phyloP scores from a whole-genome alignment of 2,888 invertebrate species.

The Epiblema foenella region DNA sequence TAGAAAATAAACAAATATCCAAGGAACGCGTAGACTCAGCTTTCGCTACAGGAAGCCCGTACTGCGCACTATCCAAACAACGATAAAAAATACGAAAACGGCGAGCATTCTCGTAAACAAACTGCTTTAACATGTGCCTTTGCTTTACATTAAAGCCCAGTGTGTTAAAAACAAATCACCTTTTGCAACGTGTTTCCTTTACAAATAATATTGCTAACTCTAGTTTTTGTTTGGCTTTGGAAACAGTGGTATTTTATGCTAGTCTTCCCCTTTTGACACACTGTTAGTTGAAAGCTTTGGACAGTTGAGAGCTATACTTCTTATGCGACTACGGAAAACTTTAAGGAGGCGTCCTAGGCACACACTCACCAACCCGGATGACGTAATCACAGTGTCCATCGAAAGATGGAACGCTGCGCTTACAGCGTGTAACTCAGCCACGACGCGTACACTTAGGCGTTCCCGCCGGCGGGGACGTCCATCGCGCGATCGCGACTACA shows the following conservation, averaged over 20 bases:
- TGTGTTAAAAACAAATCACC: constrained; percentile 33
- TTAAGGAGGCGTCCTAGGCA: too few relatives aligned
- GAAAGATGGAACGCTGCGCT: too few relatives aligned
- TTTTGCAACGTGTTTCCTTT: constrained; percentile 2
- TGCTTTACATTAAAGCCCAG: constrained; percentile 23
- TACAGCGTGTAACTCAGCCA: too few relatives aligned
- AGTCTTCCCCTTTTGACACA: background rate
- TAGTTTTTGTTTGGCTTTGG: background rate
- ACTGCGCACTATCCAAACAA: constrained; percentile 44
- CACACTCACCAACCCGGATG: too few relatives aligned
- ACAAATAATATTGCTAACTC: background rate
- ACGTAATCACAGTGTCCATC: too few relatives aligned
- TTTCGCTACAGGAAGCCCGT: constrained; percentile 51
- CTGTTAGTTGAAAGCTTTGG: too few relatives aligned
- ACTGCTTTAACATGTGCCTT: constrained; percentile 36
- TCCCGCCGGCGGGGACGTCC: too few relatives aligned
- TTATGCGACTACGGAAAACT: background rate
- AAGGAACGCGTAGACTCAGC: constrained; percentile 50
- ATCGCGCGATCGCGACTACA: too few relatives aligned
- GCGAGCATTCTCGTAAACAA: constrained; percentile 43
- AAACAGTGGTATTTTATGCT: background rate
- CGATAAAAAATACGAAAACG: constrained; percentile 45
- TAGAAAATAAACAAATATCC: constrained; percentile 50
- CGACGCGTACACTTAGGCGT: too few relatives aligned
- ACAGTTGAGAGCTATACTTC: too few relatives aligned